Evolutionary conservation across 2,888 invertebrate species (phyloP).

Genomic region (Leptura quadrifasciata): DNA sequence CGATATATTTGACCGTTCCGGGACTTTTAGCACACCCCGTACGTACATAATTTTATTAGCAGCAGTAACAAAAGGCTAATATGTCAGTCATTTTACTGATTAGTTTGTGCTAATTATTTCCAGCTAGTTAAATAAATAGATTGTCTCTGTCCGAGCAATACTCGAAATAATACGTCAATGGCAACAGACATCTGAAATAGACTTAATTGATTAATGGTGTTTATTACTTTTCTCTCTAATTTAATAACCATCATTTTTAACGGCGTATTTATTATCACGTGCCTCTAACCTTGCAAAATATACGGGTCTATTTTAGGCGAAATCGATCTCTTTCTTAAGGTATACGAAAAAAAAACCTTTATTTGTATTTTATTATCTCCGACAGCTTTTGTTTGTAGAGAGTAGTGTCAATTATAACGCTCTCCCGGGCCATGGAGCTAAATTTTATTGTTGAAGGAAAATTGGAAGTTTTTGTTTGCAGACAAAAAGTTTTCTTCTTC

Average conservation of each 20-base stretch:
- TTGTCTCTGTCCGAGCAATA: not conserved
- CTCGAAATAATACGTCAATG: not conserved
- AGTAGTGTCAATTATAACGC: not conserved
- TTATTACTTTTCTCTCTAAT: not conserved
- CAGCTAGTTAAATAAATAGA: not conserved
- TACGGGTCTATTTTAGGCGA: not conserved
- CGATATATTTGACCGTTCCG: too few species aligned
- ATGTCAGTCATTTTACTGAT: not conserved
- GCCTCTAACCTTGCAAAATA: not conserved
- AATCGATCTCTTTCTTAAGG: constrained; percentile 10
- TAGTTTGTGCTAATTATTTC: not conserved
- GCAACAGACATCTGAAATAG: not conserved
- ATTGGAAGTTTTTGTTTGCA: not conserved
- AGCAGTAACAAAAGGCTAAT: too few species aligned
- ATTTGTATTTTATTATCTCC: constrained; percentile 14
- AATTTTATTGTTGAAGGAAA: not conserved
- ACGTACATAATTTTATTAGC: too few species aligned
- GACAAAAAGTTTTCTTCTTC: not conserved
- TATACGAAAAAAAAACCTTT: constrained; percentile 9
- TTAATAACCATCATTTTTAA: not conserved
- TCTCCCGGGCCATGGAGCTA: not conserved
- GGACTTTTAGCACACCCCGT: too few species aligned
- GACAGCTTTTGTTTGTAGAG: not conserved
- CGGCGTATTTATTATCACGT: not conserved
- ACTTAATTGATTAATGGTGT: not conserved